These are phyloP conservation scores for Chloroclysta siterata DNA, from an alignment of 2,888 invertebrate genomes.

Conservation along the genomic window DNA sequence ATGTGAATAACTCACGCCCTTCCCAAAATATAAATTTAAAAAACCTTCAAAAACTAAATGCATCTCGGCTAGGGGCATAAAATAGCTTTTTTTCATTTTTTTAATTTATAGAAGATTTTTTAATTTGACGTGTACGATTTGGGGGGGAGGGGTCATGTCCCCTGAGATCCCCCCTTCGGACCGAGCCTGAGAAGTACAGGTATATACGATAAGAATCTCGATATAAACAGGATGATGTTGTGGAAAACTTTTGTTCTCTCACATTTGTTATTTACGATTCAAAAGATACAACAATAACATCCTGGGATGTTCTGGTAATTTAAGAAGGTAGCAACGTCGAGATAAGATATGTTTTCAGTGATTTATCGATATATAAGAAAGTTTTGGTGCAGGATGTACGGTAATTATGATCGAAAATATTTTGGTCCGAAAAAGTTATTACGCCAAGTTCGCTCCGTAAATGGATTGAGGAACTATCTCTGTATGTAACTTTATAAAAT, in stretches of 20 bases:
- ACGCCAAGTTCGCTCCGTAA: background rate
- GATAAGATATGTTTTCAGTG: slow-evolving; percentile 2
- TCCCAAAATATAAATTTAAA: too few species aligned
- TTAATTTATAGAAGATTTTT: too few species aligned
- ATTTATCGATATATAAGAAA: slow-evolving; percentile 12
- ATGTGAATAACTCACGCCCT: too few species aligned
- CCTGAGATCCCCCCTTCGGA: too few species aligned
- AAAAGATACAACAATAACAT: slow-evolving; percentile 73
- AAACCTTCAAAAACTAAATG: too few species aligned
- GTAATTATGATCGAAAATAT: slow-evolving; percentile 4
- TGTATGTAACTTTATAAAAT: too few species aligned
- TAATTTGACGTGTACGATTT: too few species aligned
- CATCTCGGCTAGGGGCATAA: too few species aligned
- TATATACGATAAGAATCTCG: slow-evolving; percentile 51
- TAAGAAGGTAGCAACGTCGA: slow-evolving; percentile 35
- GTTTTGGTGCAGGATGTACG: slow-evolving; percentile 4
- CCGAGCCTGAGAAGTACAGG: too few species aligned
- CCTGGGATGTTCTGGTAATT: slow-evolving; percentile 57
- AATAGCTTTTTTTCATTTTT: too few species aligned
- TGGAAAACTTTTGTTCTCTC: slow-evolving; percentile 69
- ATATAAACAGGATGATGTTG: slow-evolving; percentile 73
- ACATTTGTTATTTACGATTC: slow-evolving; percentile 80
- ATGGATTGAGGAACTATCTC: too few species aligned
- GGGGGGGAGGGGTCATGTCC: too few species aligned
- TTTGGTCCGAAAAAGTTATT: background rate